Evolutionary conservation across 1,140 invertebrate species (phyloP), one percentile per base, ranked within the genome.

Genomic region (Calephelis virginiensis): DNA sequence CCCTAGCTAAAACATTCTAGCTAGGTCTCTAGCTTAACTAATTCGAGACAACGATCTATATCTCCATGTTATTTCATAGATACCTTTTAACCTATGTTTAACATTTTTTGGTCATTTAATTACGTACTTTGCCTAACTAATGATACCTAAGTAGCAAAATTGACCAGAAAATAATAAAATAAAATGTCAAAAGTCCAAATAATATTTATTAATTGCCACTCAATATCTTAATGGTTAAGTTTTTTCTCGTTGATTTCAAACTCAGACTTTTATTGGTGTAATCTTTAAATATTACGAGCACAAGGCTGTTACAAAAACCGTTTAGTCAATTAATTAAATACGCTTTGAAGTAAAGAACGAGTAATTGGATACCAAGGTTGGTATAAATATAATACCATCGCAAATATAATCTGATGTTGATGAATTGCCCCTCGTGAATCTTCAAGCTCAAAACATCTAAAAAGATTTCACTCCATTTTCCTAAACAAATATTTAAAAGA

Each of bases 391-490:
- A 56, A 56, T 59, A 46, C 53, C 50, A 9, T 64, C 49, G 49
- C 43, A 53, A 53, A 59, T 14, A 64, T 64, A 64, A 64, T 64
- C 63, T 64, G 50, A 64, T 53, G 50, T 64, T 64, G 63, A 64
- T 64, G 63, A 64, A 64, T 64, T 56, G 49, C 63, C 53, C 13
- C 63, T 40, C 63, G 9, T 64, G 28, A 64, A 64, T 64, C 63
- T 50, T 45, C 47, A 56, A 53, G 63, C 49, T 64, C 38, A 45
- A 64, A 64, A 64, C 48, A 53, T 56, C 9, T 40, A 48, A 46
- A 47, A 63, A 56, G 50, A 56, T 56, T 56, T 28, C 28, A 28
- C 50, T 56, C 17, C 37, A 56, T 56, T 56, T 56, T 12, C 50
- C 17, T 56, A 56, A 28, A 13, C 17, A 53, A 56, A 56, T 28